Conservation (phyloP, 1,140 invertebrate species). For the Mizuhopecten yessoensis region DNA sequence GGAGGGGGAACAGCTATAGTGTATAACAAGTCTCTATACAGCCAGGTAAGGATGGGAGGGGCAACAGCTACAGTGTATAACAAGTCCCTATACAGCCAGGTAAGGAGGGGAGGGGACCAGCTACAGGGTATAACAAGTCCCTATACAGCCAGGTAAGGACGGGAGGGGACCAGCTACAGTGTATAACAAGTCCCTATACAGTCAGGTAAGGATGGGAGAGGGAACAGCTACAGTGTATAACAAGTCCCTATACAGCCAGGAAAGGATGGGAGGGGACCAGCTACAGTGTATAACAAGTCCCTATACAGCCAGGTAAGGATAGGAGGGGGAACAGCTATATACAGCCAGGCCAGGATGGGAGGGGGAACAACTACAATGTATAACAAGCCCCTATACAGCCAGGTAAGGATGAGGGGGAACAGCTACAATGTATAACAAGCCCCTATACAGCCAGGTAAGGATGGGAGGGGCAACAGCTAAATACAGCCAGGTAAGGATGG, state of each 20-base stretch:
- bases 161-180: background rate
- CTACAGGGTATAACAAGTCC: background rate
- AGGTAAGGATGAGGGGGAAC: background rate
- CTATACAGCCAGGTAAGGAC: background rate
- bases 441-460: no score
- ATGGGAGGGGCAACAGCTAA: no score
- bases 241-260: background rate
- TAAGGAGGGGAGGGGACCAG: background rate
- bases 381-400: background rate
- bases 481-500: no score
- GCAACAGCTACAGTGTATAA: background rate
- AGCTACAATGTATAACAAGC: background rate
- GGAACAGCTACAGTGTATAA: background rate
- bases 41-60: background rate
- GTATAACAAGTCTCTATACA: background rate
- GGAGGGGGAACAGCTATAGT: background rate
- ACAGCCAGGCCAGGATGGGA: background rate
- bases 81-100: background rate
- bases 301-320: background rate
- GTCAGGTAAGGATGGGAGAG: background rate
- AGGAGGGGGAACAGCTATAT: background rate
- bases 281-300: background rate
- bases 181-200: background rate
- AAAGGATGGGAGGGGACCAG: background rate
- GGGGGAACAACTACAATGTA: background rate